phyloP scores from a whole-genome alignment of 2,888 invertebrate species.

The Idaea straminata region DNA sequence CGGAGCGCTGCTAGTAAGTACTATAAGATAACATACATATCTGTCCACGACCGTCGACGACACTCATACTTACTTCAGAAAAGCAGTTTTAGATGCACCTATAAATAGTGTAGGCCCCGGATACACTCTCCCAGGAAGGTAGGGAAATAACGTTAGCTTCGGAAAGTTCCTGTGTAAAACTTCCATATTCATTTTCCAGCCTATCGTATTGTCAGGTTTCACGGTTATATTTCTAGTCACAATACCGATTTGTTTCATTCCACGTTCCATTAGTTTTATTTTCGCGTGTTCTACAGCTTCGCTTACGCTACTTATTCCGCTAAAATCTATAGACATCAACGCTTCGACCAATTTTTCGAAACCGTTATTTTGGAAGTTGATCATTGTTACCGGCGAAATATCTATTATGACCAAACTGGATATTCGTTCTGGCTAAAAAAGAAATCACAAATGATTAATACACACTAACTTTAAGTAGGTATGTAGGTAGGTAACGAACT shows the following conservation, averaged over 20 bases:
- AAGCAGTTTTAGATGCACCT: conserved; percentile 50
- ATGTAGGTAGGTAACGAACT: too few relatives aligned
- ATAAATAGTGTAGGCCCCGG: conserved; percentile 51
- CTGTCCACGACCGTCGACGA: too few relatives aligned
- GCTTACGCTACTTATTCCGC: background rate
- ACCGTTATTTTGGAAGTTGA: conserved; percentile 36
- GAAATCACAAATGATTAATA: conserved; percentile 5
- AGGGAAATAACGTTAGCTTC: conserved; percentile 48
- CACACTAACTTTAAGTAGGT: too few relatives aligned
- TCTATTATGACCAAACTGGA: conserved; percentile 85
- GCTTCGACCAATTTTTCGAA: conserved; percentile 7
- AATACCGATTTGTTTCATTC: background rate
- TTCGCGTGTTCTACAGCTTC: conserved; percentile 7
- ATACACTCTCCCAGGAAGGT: conserved; percentile 37
- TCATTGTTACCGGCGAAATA: conserved; percentile 84
- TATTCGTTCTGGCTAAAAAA: conserved; percentile 79
- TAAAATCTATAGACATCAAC: conserved; percentile 5
- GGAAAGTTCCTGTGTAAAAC: conserved; percentile 37
- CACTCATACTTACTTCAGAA: conserved; percentile 10
- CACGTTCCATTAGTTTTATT: conserved; percentile 4
- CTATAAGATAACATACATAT: too few relatives aligned
- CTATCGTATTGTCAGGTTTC: conserved; percentile 33
- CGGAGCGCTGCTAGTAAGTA: too few relatives aligned
- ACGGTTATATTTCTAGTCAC: conserved; percentile 10
- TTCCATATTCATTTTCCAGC: conserved; percentile 51